Evolutionary conservation across 2,797 vertebrate genomes (phyloP).

Genomic region (Sebastiscus albofasciatus): DNA sequence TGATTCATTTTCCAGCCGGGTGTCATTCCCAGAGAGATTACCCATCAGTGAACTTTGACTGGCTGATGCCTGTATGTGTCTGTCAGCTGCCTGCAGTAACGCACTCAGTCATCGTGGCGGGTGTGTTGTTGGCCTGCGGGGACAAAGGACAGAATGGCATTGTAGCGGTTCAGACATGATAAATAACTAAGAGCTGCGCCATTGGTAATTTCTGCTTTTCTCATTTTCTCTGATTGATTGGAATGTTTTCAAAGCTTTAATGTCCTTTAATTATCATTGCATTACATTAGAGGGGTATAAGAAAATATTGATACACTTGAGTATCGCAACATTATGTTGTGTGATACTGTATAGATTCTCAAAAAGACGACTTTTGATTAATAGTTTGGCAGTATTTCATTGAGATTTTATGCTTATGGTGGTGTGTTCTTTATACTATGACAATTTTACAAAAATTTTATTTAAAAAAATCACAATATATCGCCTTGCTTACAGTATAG

Average conservation of each 20-base stretch:
- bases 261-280: constrained; percentile 1
- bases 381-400: no score
- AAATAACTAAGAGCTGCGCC: constrained; percentile 10
- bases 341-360: no score
- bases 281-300: not conserved
- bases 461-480: no score
- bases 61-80: constrained; percentile 15
- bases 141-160: constrained; percentile 33
- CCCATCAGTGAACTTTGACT: constrained; percentile 36
- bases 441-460: no score
- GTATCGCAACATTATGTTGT: rapidly evolving
- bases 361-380: no score
- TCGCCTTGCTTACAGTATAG: no score
- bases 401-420: no score
- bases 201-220: not conserved
- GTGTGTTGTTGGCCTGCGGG: constrained; percentile 32
- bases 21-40: constrained; percentile 30
- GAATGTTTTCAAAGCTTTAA: constrained; percentile 15
- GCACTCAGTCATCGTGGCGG: constrained; percentile 18
- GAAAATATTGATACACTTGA: no score
- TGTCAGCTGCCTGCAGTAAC: constrained; percentile 20
- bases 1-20: constrained; percentile 29
- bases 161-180: constrained; percentile 28
- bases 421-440: no score
- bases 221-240: not conserved